phyloP scores from a whole-genome alignment of 2,888 invertebrate species.

The Nemapogon koenigi region DNA sequence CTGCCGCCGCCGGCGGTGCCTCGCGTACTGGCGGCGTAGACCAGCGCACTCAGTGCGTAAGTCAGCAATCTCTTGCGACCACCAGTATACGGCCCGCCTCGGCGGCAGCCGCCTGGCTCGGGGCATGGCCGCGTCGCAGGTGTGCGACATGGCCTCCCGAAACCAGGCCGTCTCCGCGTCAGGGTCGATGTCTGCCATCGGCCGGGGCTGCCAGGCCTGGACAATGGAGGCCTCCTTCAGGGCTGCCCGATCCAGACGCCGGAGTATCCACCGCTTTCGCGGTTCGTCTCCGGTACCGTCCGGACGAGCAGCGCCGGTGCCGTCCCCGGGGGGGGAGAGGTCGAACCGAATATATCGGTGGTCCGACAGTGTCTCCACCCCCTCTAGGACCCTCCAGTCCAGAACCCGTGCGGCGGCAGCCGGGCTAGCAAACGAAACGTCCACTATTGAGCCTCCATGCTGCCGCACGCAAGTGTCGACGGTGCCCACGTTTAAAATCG shows the following conservation, averaged over 20 bases:
- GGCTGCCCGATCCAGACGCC: constrained; percentile 8
- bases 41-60: neutral
- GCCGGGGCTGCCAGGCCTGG: constrained; percentile 1
- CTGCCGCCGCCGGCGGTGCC: neutral
- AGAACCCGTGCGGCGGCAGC: constrained; percentile 9
- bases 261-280: constrained; percentile 13
- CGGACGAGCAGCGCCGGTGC: neutral
- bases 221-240: constrained; percentile 15
- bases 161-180: constrained; percentile 11
- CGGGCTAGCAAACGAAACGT: constrained; percentile 14
- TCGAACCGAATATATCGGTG: constrained; percentile 10
- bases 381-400: constrained; percentile 14
- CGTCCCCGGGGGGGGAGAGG: neutral
- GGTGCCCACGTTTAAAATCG: constrained; percentile 13
- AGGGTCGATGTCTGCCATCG: neutral
- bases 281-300: no score
- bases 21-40: neutral
- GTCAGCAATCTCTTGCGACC: neutral
- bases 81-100: constrained; percentile 2
- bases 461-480: constrained; percentile 17
- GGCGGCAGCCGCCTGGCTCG: constrained; percentile 5
- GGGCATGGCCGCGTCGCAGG: constrained; percentile 18
- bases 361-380: constrained; percentile 15
- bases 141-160: constrained; percentile 3
- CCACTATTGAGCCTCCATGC: constrained; percentile 18